Evolutionary conservation across 2,888 invertebrate genomes (phyloP), one percentile per base, ranked within the genome.

Genomic region (Acleris laterana): DNA sequence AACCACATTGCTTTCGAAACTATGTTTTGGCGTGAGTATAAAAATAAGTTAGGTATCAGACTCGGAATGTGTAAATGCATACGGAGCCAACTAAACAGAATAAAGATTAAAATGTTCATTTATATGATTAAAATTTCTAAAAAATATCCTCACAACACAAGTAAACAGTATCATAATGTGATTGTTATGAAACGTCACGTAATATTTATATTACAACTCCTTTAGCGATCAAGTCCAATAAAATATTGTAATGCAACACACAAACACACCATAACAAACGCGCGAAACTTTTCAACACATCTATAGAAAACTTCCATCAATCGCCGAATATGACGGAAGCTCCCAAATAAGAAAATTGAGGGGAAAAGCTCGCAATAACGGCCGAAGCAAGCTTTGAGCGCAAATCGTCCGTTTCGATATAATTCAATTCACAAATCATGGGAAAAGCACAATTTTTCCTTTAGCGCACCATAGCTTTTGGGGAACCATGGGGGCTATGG

Each of bases 361-460:
- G 42, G 49, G 51, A 64, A 58, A 46, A 16, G 20, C 55, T 55
- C 55, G 58, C 58, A 63, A 63, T 63, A 64, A 59, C 48, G 53
- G 58, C 5, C 38, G 53, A 53, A 56, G 20, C 42, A 22, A 61
- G 53, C 64, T 50, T 62, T 42, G 64, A 53, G 53, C 22, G 22
- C 60, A 65, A 65, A 65, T 66, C 66, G 66, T 44, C 57, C 62
- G 57, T n/a, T 17, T 11, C 6, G 51, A 46, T 46, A 61, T 66
- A 66, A 62, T 57, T 66, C 62, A 62, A 66, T 62, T 62, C 66
- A 61, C 56, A 66, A 66, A 66, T 66, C 66, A 66, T 46, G 57
- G 66, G 61, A 57, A 65, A 65, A 56, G 62, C 56, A 57, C 51
- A 62, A 65, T 65, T 65, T 65, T 62, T 62, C 62, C 62, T 57